A percentile compares a stretch with the other conserved stretches of the same genome.
Conservation (phyloP, 2,797 vertebrate species). For the Adrianichthys oophorus region DNA sequence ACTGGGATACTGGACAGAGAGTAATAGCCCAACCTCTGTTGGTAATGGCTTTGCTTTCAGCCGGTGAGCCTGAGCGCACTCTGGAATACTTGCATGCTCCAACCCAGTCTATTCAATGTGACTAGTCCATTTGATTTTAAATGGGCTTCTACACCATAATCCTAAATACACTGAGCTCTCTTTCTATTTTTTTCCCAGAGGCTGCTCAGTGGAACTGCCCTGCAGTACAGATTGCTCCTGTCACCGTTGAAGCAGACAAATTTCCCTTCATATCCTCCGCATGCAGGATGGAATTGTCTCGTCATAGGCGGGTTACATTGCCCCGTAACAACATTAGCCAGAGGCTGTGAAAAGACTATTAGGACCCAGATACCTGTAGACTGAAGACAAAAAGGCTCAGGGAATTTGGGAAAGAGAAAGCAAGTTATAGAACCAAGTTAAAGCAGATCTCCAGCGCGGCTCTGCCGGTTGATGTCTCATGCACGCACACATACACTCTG, state of each 20-base stretch:
- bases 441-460: constrained; percentile 25
- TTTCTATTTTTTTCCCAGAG: constrained; percentile 20
- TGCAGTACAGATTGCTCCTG: constrained; percentile 64
- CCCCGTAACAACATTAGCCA: constrained; percentile 76
- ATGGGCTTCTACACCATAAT: constrained; percentile 66
- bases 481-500: constrained; percentile 28
- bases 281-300: constrained; percentile 70
- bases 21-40: constrained; percentile 70
- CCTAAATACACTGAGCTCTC: constrained; percentile 57
- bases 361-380: constrained; percentile 64
- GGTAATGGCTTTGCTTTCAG: constrained; percentile 71
- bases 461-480: constrained; percentile 1
- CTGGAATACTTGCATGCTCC: constrained; percentile 49
- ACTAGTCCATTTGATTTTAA: constrained; percentile 76
- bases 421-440: constrained; percentile 31
- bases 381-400: constrained; percentile 27
- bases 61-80: constrained; percentile 34
- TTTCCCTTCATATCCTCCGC: constrained; percentile 63
- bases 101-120: constrained; percentile 67
- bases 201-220: constrained; percentile 53
- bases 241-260: constrained; percentile 72
- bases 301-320: constrained; percentile 71
- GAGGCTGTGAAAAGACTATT: constrained; percentile 78
- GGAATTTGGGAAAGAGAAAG: constrained; percentile 34
- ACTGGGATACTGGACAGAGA: constrained; percentile 68